Evolutionary conservation across 2,888 invertebrate genomes (phyloP).

Genomic region (Orthosia gothica): DNA sequence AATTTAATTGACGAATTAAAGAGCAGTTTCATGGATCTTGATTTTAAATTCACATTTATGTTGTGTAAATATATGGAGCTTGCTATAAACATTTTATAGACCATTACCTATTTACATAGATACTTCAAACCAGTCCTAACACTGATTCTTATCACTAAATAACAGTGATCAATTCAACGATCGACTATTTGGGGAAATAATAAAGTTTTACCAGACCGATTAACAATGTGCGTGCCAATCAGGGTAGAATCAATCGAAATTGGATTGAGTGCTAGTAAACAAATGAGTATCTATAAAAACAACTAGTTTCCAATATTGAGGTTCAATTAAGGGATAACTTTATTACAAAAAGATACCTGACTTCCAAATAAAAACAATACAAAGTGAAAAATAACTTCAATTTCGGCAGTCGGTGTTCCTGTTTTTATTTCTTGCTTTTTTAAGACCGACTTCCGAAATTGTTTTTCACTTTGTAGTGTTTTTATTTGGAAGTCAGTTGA

Average conservation of each 20-base stretch:
- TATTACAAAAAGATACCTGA: no score
- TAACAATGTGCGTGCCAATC: slow-evolving; percentile 60
- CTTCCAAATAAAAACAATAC: no score
- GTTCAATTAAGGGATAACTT: neutral
- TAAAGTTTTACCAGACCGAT: slow-evolving; percentile 48
- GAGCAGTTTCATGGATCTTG: neutral
- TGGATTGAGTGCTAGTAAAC: slow-evolving; percentile 35
- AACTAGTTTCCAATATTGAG: slow-evolving; percentile 29
- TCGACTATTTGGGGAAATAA: slow-evolving; percentile 21
- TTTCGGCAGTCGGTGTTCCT: no score
- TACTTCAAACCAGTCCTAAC: neutral
- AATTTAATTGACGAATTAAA: neutral
- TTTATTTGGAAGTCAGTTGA: no score
- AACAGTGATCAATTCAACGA: slow-evolving; percentile 26
- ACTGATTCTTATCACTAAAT: slow-evolving; percentile 41
- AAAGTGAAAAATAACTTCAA: no score
- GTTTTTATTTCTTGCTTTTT: no score
- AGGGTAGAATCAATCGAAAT: slow-evolving; percentile 52
- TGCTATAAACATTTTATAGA: neutral
- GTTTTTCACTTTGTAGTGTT: no score
- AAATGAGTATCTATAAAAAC: slow-evolving; percentile 36
- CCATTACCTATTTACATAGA: neutral
- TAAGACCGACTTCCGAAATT: no score
- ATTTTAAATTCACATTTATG: no score
- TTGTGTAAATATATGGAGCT: no score